Base-by-base conservation (phyloP, 1,140 invertebrate genomes). In the Penaeus chinensis region DNA sequence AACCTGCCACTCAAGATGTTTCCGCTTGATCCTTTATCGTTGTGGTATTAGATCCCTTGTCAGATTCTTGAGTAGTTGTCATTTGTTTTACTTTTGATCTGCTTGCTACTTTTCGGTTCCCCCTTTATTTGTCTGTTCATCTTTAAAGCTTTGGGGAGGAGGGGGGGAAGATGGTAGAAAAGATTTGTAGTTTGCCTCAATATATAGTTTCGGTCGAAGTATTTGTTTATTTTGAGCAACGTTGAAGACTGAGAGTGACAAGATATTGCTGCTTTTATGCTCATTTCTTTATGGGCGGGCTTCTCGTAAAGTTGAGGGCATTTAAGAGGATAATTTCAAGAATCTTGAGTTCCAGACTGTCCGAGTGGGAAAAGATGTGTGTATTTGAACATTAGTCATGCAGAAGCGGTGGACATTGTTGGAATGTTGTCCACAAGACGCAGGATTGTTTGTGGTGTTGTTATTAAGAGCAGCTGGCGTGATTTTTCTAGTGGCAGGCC, bases 391-490 rank as follows among this genome's bases (percentile, higher is more conserved):
- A 22, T 71, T 22, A 27, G 69, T 76, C 62, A 66, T 16, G 32
- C 32, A n/a, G 24, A 27, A 20, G 24, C 54, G 16, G 54, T 54
- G 54, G 54, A 54, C 54, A 54, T 54, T 54, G 54, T 54, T 8
- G 54, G 54, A 2, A 54, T 54, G 54, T 54, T 76, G 69, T 84
- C 47, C 24, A n/a, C 47, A 76, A 76, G 82, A 84, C 71, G 54
- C 60, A 76, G 66, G 16, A 20, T 37, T 61, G 82, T 84, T 84
- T 76, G 82, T 81, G 77, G 42, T 81, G 78, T 60, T 86, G 65
- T 86, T 86, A 86, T 86, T 86, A 86, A 86, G 78, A 81, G 85
- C 85, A 86, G 85, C 78, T 86, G 85, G 69, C 78, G 85, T 86
- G 85, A 86, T 86, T 86, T 86, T 86, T 86, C 77, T 81, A 86